Conservation (phyloP, 2,113 vertebrate genomes). For the Pandion haliaetus region DNA sequence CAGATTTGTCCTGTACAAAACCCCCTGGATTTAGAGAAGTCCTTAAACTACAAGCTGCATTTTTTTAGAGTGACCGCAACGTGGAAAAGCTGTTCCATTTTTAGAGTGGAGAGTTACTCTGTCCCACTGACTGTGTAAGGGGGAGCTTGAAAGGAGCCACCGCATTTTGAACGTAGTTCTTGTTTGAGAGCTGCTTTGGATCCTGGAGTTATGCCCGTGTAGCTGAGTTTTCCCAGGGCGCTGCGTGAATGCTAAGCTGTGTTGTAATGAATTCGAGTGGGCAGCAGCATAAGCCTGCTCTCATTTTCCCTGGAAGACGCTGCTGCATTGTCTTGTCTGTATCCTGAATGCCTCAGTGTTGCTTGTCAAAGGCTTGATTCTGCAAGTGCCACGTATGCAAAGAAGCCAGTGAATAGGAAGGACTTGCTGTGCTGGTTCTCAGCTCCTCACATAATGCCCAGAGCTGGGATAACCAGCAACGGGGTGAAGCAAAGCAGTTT, state of each 20-base stretch:
- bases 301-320: constrained; percentile 55
- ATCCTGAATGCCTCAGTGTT: constrained; percentile 58
- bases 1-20: neutral
- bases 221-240: constrained; percentile 42
- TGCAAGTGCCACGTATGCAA: constrained; percentile 19
- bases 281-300: constrained; percentile 27
- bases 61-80: neutral
- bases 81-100: neutral
- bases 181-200: neutral
- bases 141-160: neutral
- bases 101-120: neutral
- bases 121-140: neutral
- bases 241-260: constrained; percentile 30
- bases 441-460: neutral
- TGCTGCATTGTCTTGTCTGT: constrained; percentile 46
- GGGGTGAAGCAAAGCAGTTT: neutral
- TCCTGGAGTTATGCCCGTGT: constrained; percentile 17
- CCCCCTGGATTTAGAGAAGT: neutral
- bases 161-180: neutral
- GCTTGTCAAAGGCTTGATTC: constrained; percentile 33
- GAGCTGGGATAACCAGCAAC: neutral
- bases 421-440: neutral
- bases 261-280: constrained; percentile 23
- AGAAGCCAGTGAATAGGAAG: constrained; percentile 1
- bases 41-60: neutral